Conservation (phyloP, 2,888 invertebrate species). For the Exocentrus adspersus region DNA sequence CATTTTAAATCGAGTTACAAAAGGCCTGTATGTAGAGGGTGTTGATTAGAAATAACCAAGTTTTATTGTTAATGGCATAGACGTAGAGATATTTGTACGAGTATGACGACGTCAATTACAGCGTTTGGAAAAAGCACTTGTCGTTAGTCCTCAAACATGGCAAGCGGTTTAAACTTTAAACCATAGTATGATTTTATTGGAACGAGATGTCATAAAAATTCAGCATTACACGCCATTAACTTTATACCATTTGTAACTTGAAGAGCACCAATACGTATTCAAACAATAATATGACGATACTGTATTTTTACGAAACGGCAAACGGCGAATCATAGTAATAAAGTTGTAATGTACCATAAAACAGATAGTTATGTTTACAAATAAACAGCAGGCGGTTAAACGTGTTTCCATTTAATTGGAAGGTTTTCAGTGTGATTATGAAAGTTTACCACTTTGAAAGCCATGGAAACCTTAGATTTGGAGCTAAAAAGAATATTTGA, state of each 20-base stretch:
- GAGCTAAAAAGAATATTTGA: no score
- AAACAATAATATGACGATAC: constrained; percentile 12
- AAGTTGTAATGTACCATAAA: constrained; percentile 3
- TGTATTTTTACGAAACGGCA: constrained; percentile 15
- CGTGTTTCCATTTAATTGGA: constrained; percentile 11
- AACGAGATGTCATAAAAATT: neutral
- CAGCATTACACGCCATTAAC: constrained; percentile 16
- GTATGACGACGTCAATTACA: no score
- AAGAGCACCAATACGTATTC: constrained; percentile 9
- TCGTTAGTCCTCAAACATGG: neutral
- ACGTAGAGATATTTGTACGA: no score
- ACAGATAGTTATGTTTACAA: no score
- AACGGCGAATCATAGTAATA: constrained; percentile 5
- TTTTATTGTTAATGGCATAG: no score
- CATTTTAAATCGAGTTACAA: no score
- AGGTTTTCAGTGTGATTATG: constrained; percentile 14
- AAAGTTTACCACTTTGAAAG: no score
- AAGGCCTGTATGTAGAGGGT: no score
- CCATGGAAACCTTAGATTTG: no score
- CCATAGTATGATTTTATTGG: constrained; percentile 4
- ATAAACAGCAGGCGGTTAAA: constrained; percentile 23
- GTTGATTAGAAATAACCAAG: no score
- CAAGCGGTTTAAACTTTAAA: neutral
- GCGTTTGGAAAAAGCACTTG: neutral
- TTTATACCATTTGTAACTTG: constrained; percentile 12